Conservation (phyloP, 2,888 invertebrate species). For the Pandemis corylana region DNA sequence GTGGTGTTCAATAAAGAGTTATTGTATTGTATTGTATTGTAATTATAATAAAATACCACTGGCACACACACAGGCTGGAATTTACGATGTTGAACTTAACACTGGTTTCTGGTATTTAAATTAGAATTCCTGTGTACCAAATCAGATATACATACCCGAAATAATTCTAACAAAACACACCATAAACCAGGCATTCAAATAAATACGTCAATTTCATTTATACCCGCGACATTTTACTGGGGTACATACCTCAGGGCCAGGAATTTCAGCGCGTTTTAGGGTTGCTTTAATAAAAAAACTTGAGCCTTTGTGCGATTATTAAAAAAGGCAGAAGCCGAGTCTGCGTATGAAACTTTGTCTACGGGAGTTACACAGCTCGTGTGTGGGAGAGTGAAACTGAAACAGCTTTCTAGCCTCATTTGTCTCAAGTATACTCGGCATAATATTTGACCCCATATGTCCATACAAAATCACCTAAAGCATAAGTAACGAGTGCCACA, state of each 20-base stretch:
- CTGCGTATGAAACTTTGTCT: background rate
- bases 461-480: too few species aligned
- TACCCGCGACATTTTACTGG: background rate
- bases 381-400: too few species aligned
- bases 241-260: background rate
- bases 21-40: too few species aligned
- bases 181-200: background rate
- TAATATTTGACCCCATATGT: too few species aligned
- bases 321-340: background rate
- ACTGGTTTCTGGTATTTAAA: background rate
- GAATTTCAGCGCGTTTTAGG: background rate
- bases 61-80: too few species aligned
- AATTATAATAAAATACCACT: too few species aligned
- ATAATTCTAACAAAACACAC: background rate
- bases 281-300: conserved; percentile 8
- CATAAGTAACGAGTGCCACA: too few species aligned
- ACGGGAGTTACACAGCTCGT: background rate
- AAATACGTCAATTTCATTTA: conserved; percentile 7
- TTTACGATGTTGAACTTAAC: too few species aligned
- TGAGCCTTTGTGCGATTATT: conserved; percentile 8
- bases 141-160: background rate
- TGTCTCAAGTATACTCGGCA: too few species aligned
- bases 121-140: background rate
- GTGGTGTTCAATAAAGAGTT: too few species aligned
- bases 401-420: too few species aligned